A percentile compares a stretch with the other conserved stretches of the same genome.
phyloP scores from a whole-genome alignment of 2,797 vertebrate genomes.

The Diglossa cyanea region DNA sequence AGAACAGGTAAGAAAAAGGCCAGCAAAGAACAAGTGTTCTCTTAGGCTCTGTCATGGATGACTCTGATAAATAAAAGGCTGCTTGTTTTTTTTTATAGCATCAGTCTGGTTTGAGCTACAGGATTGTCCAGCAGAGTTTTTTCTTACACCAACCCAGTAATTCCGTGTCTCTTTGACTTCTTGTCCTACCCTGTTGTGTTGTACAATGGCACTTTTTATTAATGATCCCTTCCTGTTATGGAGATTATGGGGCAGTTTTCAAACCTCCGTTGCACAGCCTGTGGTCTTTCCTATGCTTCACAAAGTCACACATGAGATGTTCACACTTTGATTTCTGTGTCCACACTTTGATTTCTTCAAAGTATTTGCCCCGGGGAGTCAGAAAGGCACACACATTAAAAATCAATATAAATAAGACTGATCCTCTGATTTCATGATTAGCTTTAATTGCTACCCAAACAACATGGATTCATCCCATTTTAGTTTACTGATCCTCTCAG shows the following conservation, averaged over 20 bases:
- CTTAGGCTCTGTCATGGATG: not conserved
- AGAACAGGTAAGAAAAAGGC: not conserved
- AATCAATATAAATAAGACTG: not conserved
- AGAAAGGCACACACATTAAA: not conserved
- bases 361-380: not conserved
- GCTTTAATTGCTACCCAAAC: not conserved
- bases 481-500: not conserved
- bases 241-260: not conserved
- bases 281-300: fast-evolving
- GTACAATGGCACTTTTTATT: not conserved
- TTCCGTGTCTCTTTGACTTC: not conserved
- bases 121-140: not conserved
- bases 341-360: not conserved
- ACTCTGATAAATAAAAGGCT: not conserved
- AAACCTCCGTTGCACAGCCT: not conserved
- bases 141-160: not conserved
- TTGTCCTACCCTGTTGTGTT: not conserved
- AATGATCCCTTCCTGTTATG: not conserved
- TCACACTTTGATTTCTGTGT: not conserved
- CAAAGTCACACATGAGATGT: fast-evolving
- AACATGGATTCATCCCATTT: not conserved
- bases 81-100: not conserved
- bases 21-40: not conserved
- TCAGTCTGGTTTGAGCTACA: not conserved
- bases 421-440: not conserved